phyloP scores from a whole-genome alignment of 2,113 vertebrate species.

The Riparia riparia region DNA sequence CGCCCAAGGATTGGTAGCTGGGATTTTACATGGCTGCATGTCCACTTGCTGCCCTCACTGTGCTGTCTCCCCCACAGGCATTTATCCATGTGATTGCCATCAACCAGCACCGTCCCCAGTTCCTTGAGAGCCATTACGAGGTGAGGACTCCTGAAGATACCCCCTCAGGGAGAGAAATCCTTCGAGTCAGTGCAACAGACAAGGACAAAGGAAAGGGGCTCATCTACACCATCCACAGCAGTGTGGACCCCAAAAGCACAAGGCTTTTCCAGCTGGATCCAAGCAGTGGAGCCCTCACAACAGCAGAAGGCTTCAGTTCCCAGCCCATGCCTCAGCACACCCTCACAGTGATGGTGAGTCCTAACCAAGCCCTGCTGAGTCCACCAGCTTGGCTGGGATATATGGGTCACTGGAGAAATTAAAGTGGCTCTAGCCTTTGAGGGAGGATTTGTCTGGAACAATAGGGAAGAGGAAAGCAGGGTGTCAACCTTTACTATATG shows the following conservation, averaged over 20 bases:
- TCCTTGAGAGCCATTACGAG: conserved; percentile 84
- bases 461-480: background rate
- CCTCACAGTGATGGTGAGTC: conserved; percentile 90
- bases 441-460: background rate
- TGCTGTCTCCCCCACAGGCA: conserved; percentile 77
- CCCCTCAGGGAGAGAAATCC: conserved; percentile 84
- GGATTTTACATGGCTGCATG: background rate
- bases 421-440: background rate
- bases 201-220: conserved; percentile 87
- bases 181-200: conserved; percentile 87
- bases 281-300: conserved; percentile 83
- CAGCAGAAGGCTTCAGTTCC: conserved; percentile 85
- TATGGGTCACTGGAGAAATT: background rate
- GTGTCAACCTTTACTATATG: background rate
- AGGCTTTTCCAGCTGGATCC: conserved; percentile 91
- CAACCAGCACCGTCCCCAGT: conserved; percentile 91
- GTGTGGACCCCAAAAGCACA: conserved; percentile 83
- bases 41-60: background rate
- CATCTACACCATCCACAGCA: conserved; percentile 90
- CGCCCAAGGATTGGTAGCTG: background rate
- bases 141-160: conserved; percentile 88
- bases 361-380: background rate
- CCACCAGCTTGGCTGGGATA: background rate
- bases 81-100: conserved; percentile 88
- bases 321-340: conserved; percentile 81